These are phyloP conservation scores for Cryptotermes secundus DNA, from an alignment of 1,140 invertebrate genomes.

Conservation along the genomic window DNA sequence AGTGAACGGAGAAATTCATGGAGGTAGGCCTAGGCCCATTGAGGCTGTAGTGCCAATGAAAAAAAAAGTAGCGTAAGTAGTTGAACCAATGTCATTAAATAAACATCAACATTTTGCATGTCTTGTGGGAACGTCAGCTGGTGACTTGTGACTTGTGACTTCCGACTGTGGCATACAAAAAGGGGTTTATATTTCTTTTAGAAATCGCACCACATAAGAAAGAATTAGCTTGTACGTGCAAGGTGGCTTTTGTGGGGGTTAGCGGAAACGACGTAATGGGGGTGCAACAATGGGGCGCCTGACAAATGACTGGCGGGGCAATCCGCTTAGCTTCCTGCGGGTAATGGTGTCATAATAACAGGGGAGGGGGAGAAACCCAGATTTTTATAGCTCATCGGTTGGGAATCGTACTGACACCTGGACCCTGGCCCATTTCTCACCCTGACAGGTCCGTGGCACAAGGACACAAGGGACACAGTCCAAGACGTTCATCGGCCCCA, in stretches of 20 bases:
- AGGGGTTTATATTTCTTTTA: neutral
- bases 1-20: too few species aligned
- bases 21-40: too few species aligned
- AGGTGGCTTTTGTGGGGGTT: slow-evolving; percentile 17
- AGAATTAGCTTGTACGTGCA: slow-evolving; percentile 16
- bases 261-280: neutral
- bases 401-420: neutral
- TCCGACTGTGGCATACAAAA: neutral
- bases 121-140: neutral
- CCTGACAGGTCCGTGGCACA: neutral
- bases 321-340: slow-evolving; percentile 13
- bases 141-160: neutral
- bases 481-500: neutral
- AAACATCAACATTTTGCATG: too few species aligned
- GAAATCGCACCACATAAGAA: slow-evolving; percentile 1
- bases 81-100: too few species aligned
- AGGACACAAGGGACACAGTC: neutral
- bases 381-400: slow-evolving; percentile 17
- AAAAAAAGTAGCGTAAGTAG: too few species aligned
- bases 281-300: slow-evolving; percentile 11
- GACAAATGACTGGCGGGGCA: slow-evolving; percentile 16
- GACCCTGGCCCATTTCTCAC: slow-evolving; percentile 4
- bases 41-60: too few species aligned
- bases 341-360: slow-evolving; percentile 12
- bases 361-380: neutral